A percentile compares a stretch with the other conserved stretches of the same genome.
Evolutionary conservation across 2,113 vertebrate genomes (phyloP).

Genomic region (Malurus alboscapulatus): DNA sequence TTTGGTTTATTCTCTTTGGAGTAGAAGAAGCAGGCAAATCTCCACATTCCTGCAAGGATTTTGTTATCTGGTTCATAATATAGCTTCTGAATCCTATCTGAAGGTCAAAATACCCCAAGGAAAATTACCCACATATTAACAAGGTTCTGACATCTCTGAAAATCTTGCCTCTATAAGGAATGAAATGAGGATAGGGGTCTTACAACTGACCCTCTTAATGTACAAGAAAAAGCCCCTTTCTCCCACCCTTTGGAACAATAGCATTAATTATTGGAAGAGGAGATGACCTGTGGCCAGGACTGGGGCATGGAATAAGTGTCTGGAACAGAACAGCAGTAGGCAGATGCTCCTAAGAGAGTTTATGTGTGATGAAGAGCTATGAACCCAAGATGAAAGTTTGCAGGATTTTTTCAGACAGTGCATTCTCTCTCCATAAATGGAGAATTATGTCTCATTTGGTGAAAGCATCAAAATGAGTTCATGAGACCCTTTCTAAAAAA

Average conservation of each 20-base stretch:
- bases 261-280: not conserved
- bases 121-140: not conserved
- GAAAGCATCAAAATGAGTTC: not conserved
- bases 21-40: not conserved
- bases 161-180: not conserved
- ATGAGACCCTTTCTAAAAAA: not conserved
- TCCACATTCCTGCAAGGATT: not conserved
- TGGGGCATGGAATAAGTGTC: not conserved
- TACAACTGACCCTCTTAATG: not conserved
- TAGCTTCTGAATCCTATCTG: not conserved
- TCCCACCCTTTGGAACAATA: not conserved
- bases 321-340: not conserved
- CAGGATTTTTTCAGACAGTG: not conserved
- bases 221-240: not conserved
- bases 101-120: not conserved
- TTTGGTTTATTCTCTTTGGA: not conserved
- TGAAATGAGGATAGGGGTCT: not conserved
- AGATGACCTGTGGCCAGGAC: not conserved
- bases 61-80: not conserved
- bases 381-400: not conserved
- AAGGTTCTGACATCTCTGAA: not conserved
- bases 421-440: not conserved
- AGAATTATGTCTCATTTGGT: not conserved
- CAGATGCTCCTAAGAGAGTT: not conserved
- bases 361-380: not conserved